phyloP scores from a whole-genome alignment of 2,113 vertebrate genomes.

The Erinaceus europaeus region DNA sequence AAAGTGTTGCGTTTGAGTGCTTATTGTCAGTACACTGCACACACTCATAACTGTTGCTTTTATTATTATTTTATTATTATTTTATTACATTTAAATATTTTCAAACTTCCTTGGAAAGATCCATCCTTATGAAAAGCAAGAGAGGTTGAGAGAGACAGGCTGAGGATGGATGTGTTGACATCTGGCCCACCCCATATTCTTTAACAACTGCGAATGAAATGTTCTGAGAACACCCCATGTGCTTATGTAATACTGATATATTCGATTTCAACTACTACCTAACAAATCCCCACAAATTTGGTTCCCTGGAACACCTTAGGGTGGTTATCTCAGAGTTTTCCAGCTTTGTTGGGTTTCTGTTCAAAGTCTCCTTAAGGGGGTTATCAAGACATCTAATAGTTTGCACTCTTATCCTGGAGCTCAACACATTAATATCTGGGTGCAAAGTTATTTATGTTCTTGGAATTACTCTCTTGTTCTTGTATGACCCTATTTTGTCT shows the following conservation, averaged over 20 bases:
- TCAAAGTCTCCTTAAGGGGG: neutral
- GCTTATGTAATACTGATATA: neutral
- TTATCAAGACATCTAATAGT: neutral
- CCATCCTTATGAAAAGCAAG: too few species aligned
- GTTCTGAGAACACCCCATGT: neutral
- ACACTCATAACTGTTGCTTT: too few species aligned
- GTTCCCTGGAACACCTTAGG: neutral
- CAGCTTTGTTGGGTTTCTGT: neutral
- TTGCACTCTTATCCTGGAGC: neutral
- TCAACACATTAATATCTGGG: neutral
- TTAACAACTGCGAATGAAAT: neutral
- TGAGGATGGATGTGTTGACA: too few species aligned
- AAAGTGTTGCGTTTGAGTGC: too few species aligned
- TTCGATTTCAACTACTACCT: neutral
- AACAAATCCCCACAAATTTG: neutral
- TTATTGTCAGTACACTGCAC: too few species aligned
- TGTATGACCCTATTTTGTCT: neutral
- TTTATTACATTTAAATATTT: too few species aligned
- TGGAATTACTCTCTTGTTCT: neutral
- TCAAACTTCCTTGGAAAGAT: too few species aligned
- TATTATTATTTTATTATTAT: too few species aligned
- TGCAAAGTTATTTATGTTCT: neutral
- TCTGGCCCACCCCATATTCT: too few species aligned
- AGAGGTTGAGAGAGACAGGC: too few species aligned
- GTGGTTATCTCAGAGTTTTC: neutral